Evolutionary conservation across 2,888 invertebrate species (phyloP).

Genomic region (Apantesis nais): DNA sequence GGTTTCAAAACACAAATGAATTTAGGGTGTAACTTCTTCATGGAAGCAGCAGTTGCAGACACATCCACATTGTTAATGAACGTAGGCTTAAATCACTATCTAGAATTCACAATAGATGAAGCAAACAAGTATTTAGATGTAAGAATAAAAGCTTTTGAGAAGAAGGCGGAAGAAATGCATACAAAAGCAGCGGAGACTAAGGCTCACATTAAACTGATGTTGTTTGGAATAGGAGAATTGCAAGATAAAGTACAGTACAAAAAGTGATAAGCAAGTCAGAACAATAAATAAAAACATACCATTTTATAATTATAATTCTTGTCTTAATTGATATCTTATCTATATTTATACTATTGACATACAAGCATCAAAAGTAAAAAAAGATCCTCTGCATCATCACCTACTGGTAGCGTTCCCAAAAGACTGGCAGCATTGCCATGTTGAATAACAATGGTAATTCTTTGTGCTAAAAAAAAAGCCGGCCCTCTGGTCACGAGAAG

Average conservation of each 20-base stretch:
- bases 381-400: too few relatives aligned
- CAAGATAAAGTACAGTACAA: constrained; percentile 59
- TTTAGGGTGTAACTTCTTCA: constrained; percentile 93
- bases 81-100: constrained; percentile 90
- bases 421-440: too few relatives aligned
- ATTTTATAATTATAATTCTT: neutral
- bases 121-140: constrained; percentile 89
- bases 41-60: constrained; percentile 90
- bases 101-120: constrained; percentile 90
- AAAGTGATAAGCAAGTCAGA: constrained; percentile 19
- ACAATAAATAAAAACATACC: neutral
- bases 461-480: too few relatives aligned
- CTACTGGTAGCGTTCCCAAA: too few relatives aligned
- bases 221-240: constrained; percentile 88
- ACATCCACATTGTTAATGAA: constrained; percentile 88
- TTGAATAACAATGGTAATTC: too few relatives aligned
- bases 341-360: too few relatives aligned
- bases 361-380: too few relatives aligned
- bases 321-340: too few relatives aligned
- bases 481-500: too few relatives aligned
- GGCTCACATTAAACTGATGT: constrained; percentile 91
- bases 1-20: constrained; percentile 87
- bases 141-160: constrained; percentile 88
- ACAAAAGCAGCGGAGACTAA: constrained; percentile 90
- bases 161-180: constrained; percentile 86